Base-by-base conservation (phyloP, 2,797 vertebrate genomes). In the Oreortyx pictus region DNA sequence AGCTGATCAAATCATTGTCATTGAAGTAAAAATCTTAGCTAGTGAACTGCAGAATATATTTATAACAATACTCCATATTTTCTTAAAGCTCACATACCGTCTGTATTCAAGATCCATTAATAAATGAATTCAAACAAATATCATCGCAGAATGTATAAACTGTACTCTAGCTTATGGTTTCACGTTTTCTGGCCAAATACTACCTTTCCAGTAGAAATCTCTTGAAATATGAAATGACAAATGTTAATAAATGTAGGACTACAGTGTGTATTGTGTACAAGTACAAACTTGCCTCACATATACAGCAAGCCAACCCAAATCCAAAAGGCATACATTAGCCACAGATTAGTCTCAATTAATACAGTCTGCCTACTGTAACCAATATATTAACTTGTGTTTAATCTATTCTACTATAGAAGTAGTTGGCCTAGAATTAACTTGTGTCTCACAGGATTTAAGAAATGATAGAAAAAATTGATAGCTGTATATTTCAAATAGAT, bases 281-380 rank as follows among this genome's bases (percentile, higher is more conserved):
- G 59, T 7, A 11, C 50, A 79, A 74, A 33, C 14, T 70, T 80
- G 37, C 46, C 54, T 72, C 66, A 72, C 25, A 16, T 56, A 6
- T 27, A 12, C 84, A 65, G 33, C 59, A 78, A 89, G 59, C 39
- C 64, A 83, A 33, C 15, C 50, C 25, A 82, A 61, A 79, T 29
- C 31, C 61, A 54, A 54, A 80, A 94, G 39, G 54, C 54, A 88
- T 91, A 89, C 81, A 89, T 86, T 81, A 92, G 16, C 16, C 31
- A 11, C 25, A 52, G 46, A 91, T 83, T 62, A 93, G 35, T 23
- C 7, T 43, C 23, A 88, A 86, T 86, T 80, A 91, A 73, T 78
- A 92, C 3, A 86, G 41, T 9, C 27, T 1, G 4, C 31, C 50
- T 95, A 66, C 46, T 89, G 83, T 89, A 29, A 31, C 79, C 74